A percentile compares a stretch with the other conserved stretches of the same genome.
phyloP scores from a whole-genome alignment of 2,888 invertebrate species.

The Scaptomyza reducta region DNA sequence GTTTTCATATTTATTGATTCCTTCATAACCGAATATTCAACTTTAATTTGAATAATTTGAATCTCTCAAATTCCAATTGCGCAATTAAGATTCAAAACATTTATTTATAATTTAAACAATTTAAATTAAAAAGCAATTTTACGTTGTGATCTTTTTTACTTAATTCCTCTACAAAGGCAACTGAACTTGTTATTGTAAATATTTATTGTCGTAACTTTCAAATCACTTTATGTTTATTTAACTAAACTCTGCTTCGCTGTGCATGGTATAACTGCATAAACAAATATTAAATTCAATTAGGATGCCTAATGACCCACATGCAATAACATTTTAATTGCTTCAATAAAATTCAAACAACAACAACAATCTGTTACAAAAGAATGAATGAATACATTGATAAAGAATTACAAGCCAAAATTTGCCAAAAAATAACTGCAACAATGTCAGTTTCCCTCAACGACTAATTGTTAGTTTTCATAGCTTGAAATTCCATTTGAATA shows the following conservation, averaged over 20 bases:
- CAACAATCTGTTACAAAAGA: slow-evolving; percentile 5
- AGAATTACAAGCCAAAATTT: slow-evolving; percentile 16
- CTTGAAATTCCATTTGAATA: slow-evolving; percentile 19
- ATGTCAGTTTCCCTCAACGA: slow-evolving; percentile 49
- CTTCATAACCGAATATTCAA: background rate
- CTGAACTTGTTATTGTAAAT: slow-evolving; percentile 39
- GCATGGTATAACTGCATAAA: slow-evolving; percentile 26
- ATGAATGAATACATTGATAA: slow-evolving; percentile 5
- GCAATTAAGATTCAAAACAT: background rate
- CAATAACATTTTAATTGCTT: slow-evolving; percentile 49
- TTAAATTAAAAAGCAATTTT: background rate
- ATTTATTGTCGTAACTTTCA: slow-evolving; percentile 54
- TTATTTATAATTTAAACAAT: slow-evolving; percentile 26
- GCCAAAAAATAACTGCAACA: slow-evolving; percentile 37
- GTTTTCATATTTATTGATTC: background rate
- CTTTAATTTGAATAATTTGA: too few species aligned
- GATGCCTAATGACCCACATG: slow-evolving; percentile 65
- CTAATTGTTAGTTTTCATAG: slow-evolving; percentile 53
- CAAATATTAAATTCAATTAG: slow-evolving; percentile 69
- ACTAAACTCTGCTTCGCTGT: slow-evolving; percentile 25
- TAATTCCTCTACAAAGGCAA: background rate
- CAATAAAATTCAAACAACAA: slow-evolving; percentile 37
- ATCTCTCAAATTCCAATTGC: background rate
- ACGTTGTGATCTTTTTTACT: background rate
- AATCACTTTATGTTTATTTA: slow-evolving; percentile 66